Base-by-base conservation (phyloP, 2,888 invertebrate species). In the Chrysodeixis includens region DNA sequence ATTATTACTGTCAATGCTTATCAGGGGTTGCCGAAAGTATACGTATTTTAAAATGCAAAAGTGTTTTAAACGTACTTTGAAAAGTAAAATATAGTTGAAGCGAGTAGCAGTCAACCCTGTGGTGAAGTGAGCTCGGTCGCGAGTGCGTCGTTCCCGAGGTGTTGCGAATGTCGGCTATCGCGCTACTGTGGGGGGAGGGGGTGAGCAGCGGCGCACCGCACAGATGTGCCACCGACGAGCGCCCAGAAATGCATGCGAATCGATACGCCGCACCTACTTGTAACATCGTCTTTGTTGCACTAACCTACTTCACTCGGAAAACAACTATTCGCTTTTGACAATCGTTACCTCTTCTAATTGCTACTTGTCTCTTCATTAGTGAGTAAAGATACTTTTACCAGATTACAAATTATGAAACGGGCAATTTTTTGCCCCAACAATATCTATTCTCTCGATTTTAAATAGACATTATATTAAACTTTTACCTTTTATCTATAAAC, bases 121-220 rank as follows among this genome's bases (percentile, higher is more conserved):
- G 69, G 79, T 88, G 88, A 89, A 92, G 91, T 90, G 90, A 88
- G 88, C 88, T 90, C 86, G 86, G 87, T 85, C 86, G 88, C 86
- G 90, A 90, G 90, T 91, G 91, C 89, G 90, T 90, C 88, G 90
- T 88, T 90, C 87, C 91, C 90, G 92, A 94, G 93, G 94, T 94
- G 94, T 94, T 90, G 91, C 89, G 90, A 92, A 91, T 91, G 93
- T 91, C 91, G 91, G 91, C 88, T 92, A 92, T 90, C 92, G 92
- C 87, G 88, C 87, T 88, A 86, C 86, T 77, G 85, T 71, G 84
- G 84, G 81, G 78, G 76, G 72, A 70, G 75, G 78, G 70, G 66
- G 88, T 90, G 92, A 89, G 88, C 89, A 87, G 87, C 86, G 90
- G 90, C 87, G 80, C 88, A 89, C 92, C 91, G 90, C 92, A 92